Evolutionary conservation across 1,140 invertebrate species (phyloP), one percentile per base, ranked within the genome.

Genomic region (Philotrypesis tridentata): DNA sequence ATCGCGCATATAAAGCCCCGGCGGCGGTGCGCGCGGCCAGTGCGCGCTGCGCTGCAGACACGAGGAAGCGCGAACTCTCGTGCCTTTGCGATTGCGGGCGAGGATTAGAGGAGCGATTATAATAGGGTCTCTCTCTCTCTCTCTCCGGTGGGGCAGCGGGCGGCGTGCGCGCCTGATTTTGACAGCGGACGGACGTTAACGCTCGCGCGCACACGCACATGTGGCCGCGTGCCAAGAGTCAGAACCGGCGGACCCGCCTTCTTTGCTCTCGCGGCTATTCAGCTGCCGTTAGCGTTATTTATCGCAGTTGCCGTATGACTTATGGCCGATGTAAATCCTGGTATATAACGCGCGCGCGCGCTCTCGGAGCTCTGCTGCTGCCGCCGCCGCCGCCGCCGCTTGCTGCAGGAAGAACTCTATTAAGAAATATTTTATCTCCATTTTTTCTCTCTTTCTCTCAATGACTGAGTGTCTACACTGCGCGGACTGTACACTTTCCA

Each of bases 231-330:
- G 61, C 61, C 61, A 65, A 65, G 48, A 55, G 40, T n/a, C n/a
- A 43, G 48, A 55, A 27, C 12, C 25, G 27, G 6, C 61, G 61
- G 48, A 55, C 48, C 48, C 48, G 48, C 48, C 48, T 55, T 55
- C 48, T 65, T 65, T 65, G 61, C 61, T 17, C 61, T 29, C 61
- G 79, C 60, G 29, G 55, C 83, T 78, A 83, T 85, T 85, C 84
- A 84, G 31, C 83, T 83, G 83, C 82, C 83, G 84, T 85, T 84
- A 82, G 60, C 40, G 80, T 85, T 84, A 85, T 85, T 84, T 84
- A 85, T 85, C 80, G 72, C 8, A 80, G 17, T 61, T 23, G 2
- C 17, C 23, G 63, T 68, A 83, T 84, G 84, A 84, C 65, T 85
- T 85, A 81, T 70, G 40, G 43, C 21, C 29, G 12, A 61, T 70